A percentile compares a stretch with the other conserved stretches of the same genome.
Conservation (phyloP, 2,888 invertebrate species). For the Prenolepis imparis region DNA sequence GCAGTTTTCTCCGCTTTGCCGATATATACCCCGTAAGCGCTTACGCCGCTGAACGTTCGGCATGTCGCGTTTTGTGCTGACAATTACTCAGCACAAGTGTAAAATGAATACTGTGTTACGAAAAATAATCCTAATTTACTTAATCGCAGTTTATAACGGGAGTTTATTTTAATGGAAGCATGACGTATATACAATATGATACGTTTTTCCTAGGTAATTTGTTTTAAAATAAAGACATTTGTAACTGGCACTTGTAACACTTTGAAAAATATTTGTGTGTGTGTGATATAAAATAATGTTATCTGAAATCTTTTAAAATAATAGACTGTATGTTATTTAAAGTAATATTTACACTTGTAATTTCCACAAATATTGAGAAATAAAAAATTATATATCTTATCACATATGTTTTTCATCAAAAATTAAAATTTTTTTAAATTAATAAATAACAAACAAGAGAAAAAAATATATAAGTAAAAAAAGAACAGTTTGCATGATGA, state of each 20-base stretch:
- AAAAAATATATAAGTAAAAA: background rate
- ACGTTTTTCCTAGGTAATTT: background rate
- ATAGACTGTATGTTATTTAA: background rate
- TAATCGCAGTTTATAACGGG: constrained; percentile 6
- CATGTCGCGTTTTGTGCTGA: constrained; percentile 53
- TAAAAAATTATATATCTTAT: background rate
- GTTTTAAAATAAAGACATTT: background rate
- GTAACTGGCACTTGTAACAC: background rate
- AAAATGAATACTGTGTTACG: constrained; percentile 19
- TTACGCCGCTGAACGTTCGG: constrained; percentile 45
- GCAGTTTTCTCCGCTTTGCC: constrained; percentile 52
- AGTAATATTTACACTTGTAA: background rate
- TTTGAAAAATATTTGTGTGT: background rate
- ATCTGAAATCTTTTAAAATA: background rate
- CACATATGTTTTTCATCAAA: background rate
- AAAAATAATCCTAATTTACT: constrained; percentile 17
- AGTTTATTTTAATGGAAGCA: constrained; percentile 6
- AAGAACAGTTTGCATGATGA: constrained; percentile 2
- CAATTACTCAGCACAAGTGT: constrained; percentile 30
- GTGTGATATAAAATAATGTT: background rate
- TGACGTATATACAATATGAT: background rate
- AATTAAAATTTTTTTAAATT: background rate
- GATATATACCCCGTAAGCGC: constrained; percentile 47
- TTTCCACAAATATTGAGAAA: background rate
- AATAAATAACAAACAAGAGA: background rate